Base-by-base conservation (phyloP, 1,140 invertebrate genomes). In the Drosophila athabasca region DNA sequence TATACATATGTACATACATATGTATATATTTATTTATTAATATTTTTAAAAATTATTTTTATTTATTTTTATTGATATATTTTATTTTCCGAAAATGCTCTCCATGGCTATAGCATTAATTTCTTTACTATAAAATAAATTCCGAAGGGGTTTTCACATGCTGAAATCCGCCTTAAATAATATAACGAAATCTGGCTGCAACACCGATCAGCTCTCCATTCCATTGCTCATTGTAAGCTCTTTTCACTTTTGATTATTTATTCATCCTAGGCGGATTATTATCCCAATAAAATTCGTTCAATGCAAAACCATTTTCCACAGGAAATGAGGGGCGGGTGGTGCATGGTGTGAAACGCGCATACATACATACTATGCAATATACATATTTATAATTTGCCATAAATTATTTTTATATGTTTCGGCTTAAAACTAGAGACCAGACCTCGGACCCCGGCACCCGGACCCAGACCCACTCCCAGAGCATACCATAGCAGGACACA, bases 391-490 rank as follows among this genome's bases (percentile, higher is more conserved):
- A 68, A 69, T 57, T 68, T 57, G 50, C 66, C 64, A 69, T 69
- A 69, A 69, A 69, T 69, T 69, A 69, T 57, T 67, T 69, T 48
- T 57, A 57, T 69, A 69, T 54, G 64, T 68, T 69, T 68, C 17
- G 22, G 49, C 48, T 57, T 48, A 57, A 39, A 69, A 57, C 64
- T 68, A 69, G 48, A 69, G 48, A 69, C 39, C 62, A 22, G 46
- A 29, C 2, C 26, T 9, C 3, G 9, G 15, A 6, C 17, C 51
- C 3, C 51, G 17, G 35, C 29, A 54, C 3, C 24, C 24, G 3
- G 24, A 9, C 8, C 29, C 29, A 6, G 6, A 6, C 6, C 29
- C 7, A 9, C 3, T 11, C 31, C 3, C 31, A 9, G 9, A 9
- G 2, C 9, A 4, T 31, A 0, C 7, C 26, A 26, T 26, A 9